phyloP scores from a whole-genome alignment of 1,140 invertebrate genomes.

The Drosophila parvula region DNA sequence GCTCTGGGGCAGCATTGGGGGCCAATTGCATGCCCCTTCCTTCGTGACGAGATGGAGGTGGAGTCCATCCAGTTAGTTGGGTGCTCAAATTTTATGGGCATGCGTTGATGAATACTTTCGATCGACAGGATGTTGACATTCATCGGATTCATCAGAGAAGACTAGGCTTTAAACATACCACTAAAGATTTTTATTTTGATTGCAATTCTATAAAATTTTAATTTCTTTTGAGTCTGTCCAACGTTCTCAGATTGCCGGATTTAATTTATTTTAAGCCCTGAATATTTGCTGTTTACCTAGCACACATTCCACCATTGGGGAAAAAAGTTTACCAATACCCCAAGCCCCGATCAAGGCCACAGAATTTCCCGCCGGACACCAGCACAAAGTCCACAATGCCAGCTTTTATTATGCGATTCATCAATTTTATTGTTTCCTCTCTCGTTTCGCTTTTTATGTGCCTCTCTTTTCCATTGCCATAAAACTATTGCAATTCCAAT shows the following conservation, averaged over 20 bases:
- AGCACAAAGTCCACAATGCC: slow-evolving; percentile 7
- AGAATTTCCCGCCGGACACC: not conserved
- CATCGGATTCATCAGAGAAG: not conserved
- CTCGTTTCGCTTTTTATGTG: not conserved
- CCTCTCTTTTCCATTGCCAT: slow-evolving; percentile 19
- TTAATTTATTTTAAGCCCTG: fast-evolving
- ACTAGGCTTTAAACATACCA: not conserved
- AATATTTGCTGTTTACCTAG: slow-evolving; percentile 8
- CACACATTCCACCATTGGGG: not conserved
- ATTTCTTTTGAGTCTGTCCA: not conserved
- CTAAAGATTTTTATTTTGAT: slow-evolving; percentile 11
- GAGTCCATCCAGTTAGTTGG: slow-evolving; percentile 52
- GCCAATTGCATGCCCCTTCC: slow-evolving; percentile 18
- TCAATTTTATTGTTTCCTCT: slow-evolving; percentile 64
- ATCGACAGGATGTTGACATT: slow-evolving; percentile 59
- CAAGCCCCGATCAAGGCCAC: slow-evolving; percentile 1
- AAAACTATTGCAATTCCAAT: slow-evolving; percentile 64
- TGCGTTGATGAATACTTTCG: slow-evolving; percentile 52
- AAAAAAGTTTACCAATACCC: slow-evolving; percentile 21
- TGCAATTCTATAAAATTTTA: not conserved
- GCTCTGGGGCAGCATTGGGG: slow-evolving; percentile 8
- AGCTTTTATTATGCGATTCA: slow-evolving; percentile 52
- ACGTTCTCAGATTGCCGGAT: too few species aligned
- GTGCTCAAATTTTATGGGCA: slow-evolving; percentile 73
- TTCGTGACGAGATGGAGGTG: slow-evolving; percentile 5